Evolutionary conservation across 35 echinoderm and acorn worm genomes (phyloP), one percentile per base, ranked within the genome.

Genomic region (Heliocidaris tuberculata): DNA sequence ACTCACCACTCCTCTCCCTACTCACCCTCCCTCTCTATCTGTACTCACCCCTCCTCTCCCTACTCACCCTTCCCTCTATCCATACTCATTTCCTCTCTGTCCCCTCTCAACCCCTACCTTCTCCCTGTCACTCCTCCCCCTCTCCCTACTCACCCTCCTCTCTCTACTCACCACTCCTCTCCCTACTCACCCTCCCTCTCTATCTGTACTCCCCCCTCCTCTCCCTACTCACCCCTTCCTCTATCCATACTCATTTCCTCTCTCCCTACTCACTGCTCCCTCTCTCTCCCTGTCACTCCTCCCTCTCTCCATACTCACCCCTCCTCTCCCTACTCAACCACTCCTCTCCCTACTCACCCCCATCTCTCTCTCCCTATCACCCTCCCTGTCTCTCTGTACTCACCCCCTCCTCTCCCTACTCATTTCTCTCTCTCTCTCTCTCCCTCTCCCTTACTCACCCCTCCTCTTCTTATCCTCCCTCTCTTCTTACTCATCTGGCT

Each of bases 101-200:
- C 16, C 50, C 29, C 31, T 94, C 21, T 29, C 90, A 4, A 32
- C 31, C n/a, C 24, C 35, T 92, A 2, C 3, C 0, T 27, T 92
- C 11, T 92, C 19, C 4, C 2, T 47, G 15, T 92, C 48, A 50
- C 5, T 2, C 19, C 15, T 47, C 8, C n/a, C 60, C 30, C 16
- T 85, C 52, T 78, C 29, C 59, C 6, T 85, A 24, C 35, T 30
- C 59, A 11, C 19, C 59, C 5, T 56, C 56, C 47, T 94, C 93
- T 94, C 27, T 94, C 31, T n/a, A n/a, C 32, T 48, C 6, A 70
- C 15, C 65, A 24, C 0, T 32, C 19, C 15, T 48, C 71, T 48
- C 11, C 93, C 31, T n/a, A 54, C 61, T 86, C 93, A 86, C 93
- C 59, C 65, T 94, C 30, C 31, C 93, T 85, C 32, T 94, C 93